Base-by-base conservation (phyloP, 2,888 invertebrate species). In the Lasioglossum vierecki region DNA sequence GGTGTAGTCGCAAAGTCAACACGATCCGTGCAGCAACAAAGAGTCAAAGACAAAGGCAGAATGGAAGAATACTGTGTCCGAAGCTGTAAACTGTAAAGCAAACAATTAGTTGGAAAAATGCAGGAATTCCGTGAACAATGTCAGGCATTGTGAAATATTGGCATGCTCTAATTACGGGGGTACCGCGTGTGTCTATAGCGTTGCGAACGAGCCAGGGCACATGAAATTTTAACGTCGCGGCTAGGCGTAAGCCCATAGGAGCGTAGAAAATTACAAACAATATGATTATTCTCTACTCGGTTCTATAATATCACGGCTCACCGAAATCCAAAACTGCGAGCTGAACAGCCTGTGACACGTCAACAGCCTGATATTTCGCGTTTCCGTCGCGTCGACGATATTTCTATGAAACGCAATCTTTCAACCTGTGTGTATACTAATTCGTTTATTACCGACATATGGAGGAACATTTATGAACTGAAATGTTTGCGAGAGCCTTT, bases 81-180 rank as follows among this genome's bases (percentile, higher is more conserved):
- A 22, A 46, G 46, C 46, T 46, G 49, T 49, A 18, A 46, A 46
- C 35, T 11, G 39, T 18, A 22, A 4, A 35, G 26, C 22, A 35
- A 39, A 68, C 68, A 46, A 79, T 66, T 77, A 39, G 57, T 18
- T 46, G 1, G 30, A 22, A 26, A 8, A 66, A 13, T 1, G 22
- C n/a, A 76, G 9, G 18, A 46, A 35, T 13, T 13, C 6, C 6
- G 46, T 35, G 78, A 26, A 60, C 68, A 30, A 71, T 82, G 22
- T 44, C 75, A 26, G 76, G 75, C 71, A 73, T 22, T 72, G 60
- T 82, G 44, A 81, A 78, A 46, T 76, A 80, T 79, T 83, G 39
- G 44, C 84, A 83, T 86, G 80, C 82, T 68, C 68, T 71, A 79
- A 84, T 80, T 76, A 83, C 13, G 9, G 26, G 26, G 53, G 53